Percentiles rank a stretch among this genome's conserved stretches.
Evolutionary conservation across 2,888 invertebrate genomes (phyloP).

Genomic region (Zonitis immaculata): DNA sequence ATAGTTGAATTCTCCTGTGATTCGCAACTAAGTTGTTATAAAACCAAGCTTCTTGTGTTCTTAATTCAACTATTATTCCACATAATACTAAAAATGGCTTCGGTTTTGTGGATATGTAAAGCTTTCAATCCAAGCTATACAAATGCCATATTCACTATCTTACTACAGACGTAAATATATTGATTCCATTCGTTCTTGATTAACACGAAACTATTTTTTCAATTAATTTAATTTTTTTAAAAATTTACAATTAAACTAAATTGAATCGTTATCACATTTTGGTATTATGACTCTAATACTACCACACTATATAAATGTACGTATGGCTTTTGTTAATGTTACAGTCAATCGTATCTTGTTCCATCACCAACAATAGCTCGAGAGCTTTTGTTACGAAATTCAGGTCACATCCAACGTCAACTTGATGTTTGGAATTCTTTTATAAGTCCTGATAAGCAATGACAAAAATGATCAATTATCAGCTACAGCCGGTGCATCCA

Average conservation of each 20-base stretch:
- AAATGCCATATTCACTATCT: no score
- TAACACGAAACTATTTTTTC: slow-evolving; percentile 8
- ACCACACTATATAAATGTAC: not conserved
- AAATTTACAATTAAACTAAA: no score
- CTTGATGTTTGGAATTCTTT: not conserved
- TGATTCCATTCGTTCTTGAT: not conserved
- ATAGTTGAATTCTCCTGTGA: no score
- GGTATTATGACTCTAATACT: not conserved
- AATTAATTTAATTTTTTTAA: no score
- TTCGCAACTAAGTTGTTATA: not conserved
- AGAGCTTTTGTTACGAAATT: not conserved
- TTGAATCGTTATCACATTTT: no score
- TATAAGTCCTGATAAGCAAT: not conserved
- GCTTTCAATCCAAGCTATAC: slow-evolving; percentile 15
- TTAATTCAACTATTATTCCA: slow-evolving; percentile 8
- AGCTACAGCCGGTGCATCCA: not conserved
- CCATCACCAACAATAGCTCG: not conserved
- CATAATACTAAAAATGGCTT: slow-evolving; percentile 7
- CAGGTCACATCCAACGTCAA: no score
- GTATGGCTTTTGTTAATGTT: not conserved
- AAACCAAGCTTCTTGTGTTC: slow-evolving; percentile 1
- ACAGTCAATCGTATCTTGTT: not conserved
- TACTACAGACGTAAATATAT: slow-evolving; percentile 1
- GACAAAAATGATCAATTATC: not conserved
- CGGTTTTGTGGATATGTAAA: slow-evolving; percentile 14